Evolutionary conservation across 2,797 vertebrate species (phyloP).

Genomic region (Anas bahamensis): DNA sequence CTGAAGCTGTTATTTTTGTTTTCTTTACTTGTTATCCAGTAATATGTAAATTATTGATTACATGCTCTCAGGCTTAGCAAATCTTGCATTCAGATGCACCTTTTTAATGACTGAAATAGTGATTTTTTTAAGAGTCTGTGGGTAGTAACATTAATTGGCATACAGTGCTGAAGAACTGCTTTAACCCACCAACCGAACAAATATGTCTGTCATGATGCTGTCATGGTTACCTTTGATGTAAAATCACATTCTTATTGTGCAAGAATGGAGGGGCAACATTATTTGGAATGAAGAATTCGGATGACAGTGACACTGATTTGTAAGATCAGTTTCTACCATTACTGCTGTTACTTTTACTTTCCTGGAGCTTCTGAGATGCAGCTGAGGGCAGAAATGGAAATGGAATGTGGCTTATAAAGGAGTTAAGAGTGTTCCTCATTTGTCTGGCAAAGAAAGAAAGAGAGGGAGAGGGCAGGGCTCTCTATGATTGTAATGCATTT

Average conservation of each 20-base stretch:
- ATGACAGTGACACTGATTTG: not conserved
- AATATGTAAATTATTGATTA: conserved; percentile 69
- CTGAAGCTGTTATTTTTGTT: conserved; percentile 65
- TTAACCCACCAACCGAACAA: conserved; percentile 5
- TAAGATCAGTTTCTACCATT: not conserved
- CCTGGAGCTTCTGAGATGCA: not conserved
- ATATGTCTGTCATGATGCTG: conserved; percentile 4
- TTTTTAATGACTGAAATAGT: conserved; percentile 57
- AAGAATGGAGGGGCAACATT: not conserved
- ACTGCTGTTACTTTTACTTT: not conserved
- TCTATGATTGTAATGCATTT: not conserved
- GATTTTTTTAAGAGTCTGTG: not conserved
- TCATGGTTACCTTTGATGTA: conserved; percentile 14
- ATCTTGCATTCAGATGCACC: conserved; percentile 34
- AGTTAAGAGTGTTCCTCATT: not conserved
- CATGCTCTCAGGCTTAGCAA: conserved; percentile 41
- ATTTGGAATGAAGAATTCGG: not conserved
- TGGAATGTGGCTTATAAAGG: not conserved
- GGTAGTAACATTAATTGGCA: not conserved
- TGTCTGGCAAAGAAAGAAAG: not conserved
- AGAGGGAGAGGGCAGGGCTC: not conserved
- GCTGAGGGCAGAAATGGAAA: not conserved
- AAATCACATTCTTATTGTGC: not conserved
- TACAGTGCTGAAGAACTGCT: not conserved
- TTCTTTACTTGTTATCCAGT: conserved; percentile 52